Conservation (phyloP, 2,888 invertebrate genomes). For the Melinaea marsaeus region DNA sequence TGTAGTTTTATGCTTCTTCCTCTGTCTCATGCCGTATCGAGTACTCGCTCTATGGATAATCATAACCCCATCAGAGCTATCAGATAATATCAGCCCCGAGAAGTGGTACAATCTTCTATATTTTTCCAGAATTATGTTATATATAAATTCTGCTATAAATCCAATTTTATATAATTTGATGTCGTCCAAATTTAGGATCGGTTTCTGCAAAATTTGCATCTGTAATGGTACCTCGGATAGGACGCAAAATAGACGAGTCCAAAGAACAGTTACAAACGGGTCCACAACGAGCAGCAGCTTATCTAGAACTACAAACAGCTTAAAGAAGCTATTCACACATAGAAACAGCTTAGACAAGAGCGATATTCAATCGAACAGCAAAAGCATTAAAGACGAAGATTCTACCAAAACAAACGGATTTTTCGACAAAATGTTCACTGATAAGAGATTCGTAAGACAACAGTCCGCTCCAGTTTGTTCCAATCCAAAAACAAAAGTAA, state of each 20-base stretch:
- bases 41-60: constrained; percentile 90
- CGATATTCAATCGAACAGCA: constrained; percentile 51
- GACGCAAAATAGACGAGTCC: constrained; percentile 61
- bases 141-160: constrained; percentile 93
- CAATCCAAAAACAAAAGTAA: constrained; percentile 49
- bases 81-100: constrained; percentile 84
- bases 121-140: constrained; percentile 91
- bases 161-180: constrained; percentile 95
- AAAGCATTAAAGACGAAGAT: constrained; percentile 49
- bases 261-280: constrained; percentile 78
- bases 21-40: constrained; percentile 92
- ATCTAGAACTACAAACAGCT: constrained; percentile 78
- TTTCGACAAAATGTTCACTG: constrained; percentile 60
- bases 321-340: constrained; percentile 72
- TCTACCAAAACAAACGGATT: constrained; percentile 44
- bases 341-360: constrained; percentile 66
- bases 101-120: constrained; percentile 89
- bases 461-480: constrained; percentile 66
- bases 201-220: constrained; percentile 84
- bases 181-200: constrained; percentile 92
- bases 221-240: constrained; percentile 64
- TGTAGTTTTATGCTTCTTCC: constrained; percentile 91
- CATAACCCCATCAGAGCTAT: constrained; percentile 82
- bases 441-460: constrained; percentile 60
- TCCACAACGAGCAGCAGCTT: constrained; percentile 79